Evolutionary conservation across 2,113 vertebrate genomes (phyloP).

Genomic region (Theropithecus gelada): DNA sequence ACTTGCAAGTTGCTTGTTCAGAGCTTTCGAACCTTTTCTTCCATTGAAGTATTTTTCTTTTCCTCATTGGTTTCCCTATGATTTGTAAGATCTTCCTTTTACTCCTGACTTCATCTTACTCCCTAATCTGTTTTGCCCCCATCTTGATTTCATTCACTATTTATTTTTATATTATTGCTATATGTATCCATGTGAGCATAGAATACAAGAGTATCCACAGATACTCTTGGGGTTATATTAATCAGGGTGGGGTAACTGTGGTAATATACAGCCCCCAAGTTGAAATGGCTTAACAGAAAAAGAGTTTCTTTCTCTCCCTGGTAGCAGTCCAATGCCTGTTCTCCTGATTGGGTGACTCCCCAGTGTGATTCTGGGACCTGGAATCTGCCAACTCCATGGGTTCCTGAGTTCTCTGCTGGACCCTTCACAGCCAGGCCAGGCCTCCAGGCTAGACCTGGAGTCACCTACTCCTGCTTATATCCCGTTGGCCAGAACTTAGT

Average conservation of each 20-base stretch:
- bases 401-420: background rate
- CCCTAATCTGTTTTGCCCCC: background rate
- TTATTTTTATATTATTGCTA: background rate
- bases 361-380: background rate
- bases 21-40: background rate
- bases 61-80: background rate
- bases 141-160: constrained; percentile 19
- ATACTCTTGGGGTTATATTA: background rate
- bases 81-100: constrained; percentile 16
- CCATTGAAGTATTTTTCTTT: background rate
- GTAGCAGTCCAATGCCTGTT: background rate
- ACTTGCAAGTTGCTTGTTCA: background rate
- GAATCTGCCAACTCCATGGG: background rate
- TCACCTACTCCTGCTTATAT: background rate
- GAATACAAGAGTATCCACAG: background rate
- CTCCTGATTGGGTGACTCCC: background rate
- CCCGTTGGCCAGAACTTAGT: background rate
- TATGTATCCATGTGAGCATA: background rate
- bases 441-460: background rate
- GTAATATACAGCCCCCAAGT: background rate
- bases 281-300: constrained; percentile 10
- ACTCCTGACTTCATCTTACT: background rate
- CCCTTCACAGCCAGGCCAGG: background rate
- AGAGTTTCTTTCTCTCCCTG: background rate
- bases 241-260: background rate